Evolutionary conservation across 2,797 vertebrate genomes (phyloP), one percentile per base, ranked within the genome.

Genomic region (Naso thynnoides): DNA sequence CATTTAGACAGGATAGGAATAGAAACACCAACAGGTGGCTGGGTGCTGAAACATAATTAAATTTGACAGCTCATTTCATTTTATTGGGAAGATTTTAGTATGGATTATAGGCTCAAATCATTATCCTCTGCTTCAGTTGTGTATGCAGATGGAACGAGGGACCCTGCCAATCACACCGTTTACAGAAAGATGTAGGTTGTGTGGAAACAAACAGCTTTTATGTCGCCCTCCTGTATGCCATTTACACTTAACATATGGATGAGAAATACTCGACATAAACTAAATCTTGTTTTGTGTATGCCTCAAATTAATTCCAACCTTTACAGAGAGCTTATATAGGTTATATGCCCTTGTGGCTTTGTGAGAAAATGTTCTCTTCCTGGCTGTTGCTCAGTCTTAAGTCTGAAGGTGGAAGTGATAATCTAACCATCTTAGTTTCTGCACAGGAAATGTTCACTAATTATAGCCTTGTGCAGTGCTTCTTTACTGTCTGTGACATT

Each of bases 261-360:
- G 15, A 39, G 6, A 55, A 56, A 27, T 14, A 53, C 31, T 16
- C 7, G 4, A 23, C 26, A 31, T 45, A 2, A 42, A 61, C 8
- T 38, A 4, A 19, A 41, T 21, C 31, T 26, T 59, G 8, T 67
- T 26, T 47, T n/a, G 10, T 70, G 38, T 23, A 1, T 18, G 21
- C 76, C 3, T 47, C 52, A 0, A 47, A 2, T 18, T 63, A 23
- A 38, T 26, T 62, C 9, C 36, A 26, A 31, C 9, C 9, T 74
- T 84, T 92, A 95, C 70, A 91, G 83, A 86, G 16, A 10, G 53
- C 18, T 53, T 27, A 95, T 94, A 65, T 19, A 23, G 39, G 27
- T 33, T 8, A 27, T 39, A 9, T 39, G 41, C 21, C 29, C 26
- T 47, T 0, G 1, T 50, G 31, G 45, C 15, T 74, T 54, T 73